Percentiles rank a stretch among this genome's conserved stretches.
phyloP scores from a whole-genome alignment of 2,888 invertebrate genomes.

The Eustalomyia histrio region DNA sequence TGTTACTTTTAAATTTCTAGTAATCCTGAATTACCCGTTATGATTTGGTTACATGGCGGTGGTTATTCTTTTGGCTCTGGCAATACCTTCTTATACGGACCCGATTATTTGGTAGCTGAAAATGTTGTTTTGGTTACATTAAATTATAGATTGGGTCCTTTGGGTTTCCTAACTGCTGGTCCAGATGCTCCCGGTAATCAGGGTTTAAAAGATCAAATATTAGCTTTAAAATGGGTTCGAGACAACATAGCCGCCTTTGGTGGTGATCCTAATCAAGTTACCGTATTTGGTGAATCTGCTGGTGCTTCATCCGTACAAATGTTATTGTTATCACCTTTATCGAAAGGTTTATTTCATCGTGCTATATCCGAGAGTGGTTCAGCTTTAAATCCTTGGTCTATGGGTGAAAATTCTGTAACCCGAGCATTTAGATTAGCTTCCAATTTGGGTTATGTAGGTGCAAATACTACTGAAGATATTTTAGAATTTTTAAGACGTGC shows the following conservation, averaged over 20 bases:
- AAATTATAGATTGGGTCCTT: slow-evolving; percentile 83
- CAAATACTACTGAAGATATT: slow-evolving; percentile 82
- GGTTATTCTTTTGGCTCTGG: slow-evolving; percentile 84
- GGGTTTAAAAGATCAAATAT: slow-evolving; percentile 84
- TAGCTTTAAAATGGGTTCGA: slow-evolving; percentile 83
- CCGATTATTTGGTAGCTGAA: slow-evolving; percentile 83
- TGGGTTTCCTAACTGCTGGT: slow-evolving; percentile 84
- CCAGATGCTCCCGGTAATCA: slow-evolving; percentile 85
- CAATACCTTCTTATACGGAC: slow-evolving; percentile 83
- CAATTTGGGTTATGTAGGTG: slow-evolving; percentile 82
- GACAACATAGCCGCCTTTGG: slow-evolving; percentile 83
- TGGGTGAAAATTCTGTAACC: slow-evolving; percentile 80
- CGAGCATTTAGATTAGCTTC: slow-evolving; percentile 82
- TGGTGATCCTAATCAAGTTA: slow-evolving; percentile 82
- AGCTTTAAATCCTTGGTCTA: slow-evolving; percentile 83
- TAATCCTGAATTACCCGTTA: slow-evolving; percentile 82
- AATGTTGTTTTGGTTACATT: slow-evolving; percentile 84
- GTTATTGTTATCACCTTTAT: slow-evolving; percentile 81
- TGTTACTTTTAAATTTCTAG: slow-evolving; percentile 69
- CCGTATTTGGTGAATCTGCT: slow-evolving; percentile 83
- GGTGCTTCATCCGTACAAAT: slow-evolving; percentile 83
- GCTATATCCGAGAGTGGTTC: slow-evolving; percentile 84
- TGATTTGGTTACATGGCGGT: slow-evolving; percentile 85
- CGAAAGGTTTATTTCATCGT: slow-evolving; percentile 83
- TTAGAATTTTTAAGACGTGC: slow-evolving; percentile 82